phyloP scores from a whole-genome alignment of 2,797 vertebrate species.

The Adelosebastes latens region DNA sequence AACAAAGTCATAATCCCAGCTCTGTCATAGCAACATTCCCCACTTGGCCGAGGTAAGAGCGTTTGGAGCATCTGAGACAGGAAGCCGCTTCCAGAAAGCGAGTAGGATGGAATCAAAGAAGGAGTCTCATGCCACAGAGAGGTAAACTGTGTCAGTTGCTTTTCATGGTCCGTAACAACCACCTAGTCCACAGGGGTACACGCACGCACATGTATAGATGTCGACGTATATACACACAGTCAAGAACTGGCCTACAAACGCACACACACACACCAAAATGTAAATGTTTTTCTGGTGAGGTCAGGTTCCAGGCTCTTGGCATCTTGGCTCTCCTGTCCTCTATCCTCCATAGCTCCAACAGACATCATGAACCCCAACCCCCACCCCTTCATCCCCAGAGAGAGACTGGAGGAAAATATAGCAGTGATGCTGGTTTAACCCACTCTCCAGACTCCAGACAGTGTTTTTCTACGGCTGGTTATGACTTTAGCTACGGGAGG shows the following conservation, averaged over 20 bases:
- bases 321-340: conserved; percentile 66
- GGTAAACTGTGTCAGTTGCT: conserved; percentile 67
- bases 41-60: conserved; percentile 31
- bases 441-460: conserved; percentile 78
- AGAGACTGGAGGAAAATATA: conserved; percentile 62
- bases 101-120: conserved; percentile 58
- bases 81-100: conserved; percentile 46
- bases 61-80: conserved; percentile 37
- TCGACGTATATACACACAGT: conserved; percentile 35
- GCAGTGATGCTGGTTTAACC: conserved; percentile 76
- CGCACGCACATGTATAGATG: conserved; percentile 12
- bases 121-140: conserved; percentile 52
- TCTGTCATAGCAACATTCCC: conserved; percentile 41
- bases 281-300: conserved; percentile 79
- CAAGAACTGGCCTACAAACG: conserved; percentile 25
- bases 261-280: conserved; percentile 34
- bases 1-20: conserved; percentile 54
- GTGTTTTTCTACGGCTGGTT: conserved; percentile 79
- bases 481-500: conserved; percentile 80
- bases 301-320: conserved; percentile 76
- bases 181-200: conserved; percentile 44
- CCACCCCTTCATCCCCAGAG: conserved; percentile 44
- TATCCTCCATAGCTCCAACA: conserved; percentile 54
- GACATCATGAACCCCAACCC: conserved; percentile 39
- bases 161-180: conserved; percentile 67